Base-by-base conservation (phyloP, 2,888 invertebrate species). In the Digitonthophagus gazella region DNA sequence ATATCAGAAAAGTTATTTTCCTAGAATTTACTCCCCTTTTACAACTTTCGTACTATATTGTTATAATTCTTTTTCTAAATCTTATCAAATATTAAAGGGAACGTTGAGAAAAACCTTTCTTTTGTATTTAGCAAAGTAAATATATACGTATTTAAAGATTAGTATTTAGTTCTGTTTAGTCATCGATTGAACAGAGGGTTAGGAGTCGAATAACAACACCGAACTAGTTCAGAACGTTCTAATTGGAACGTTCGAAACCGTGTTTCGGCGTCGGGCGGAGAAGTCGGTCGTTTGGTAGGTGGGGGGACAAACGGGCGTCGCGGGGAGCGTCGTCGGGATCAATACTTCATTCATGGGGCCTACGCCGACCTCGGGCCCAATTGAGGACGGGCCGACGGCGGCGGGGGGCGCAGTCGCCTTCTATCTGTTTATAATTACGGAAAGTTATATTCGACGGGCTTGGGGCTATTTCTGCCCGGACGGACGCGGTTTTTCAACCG, bases 311-410 rank as follows among this genome's bases (percentile, higher is more conserved):
- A 44, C 11, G 28, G 28, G 55, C 22, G 56, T 72, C 70, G 69
- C 69, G 69, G 65, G 66, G 69, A 72, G 72, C 75, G 72, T 61
- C 61, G 28, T 18, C 61, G 18, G 73, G 77, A 79, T 79, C 79
- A 77, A 79, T 79, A 79, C 78, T 79, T 77, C 79, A 79, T 79
- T 79, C 78, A 79, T 79, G 76, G 28, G 28, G 72, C 75, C 77
- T 76, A 75, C 76, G 74, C 75, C 74, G 68, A 65, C 61, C 69
- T 69, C 72, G 69, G 69, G 64, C 73, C 73, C 73, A 71, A 72
- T 72, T 65, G 18, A 19, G 65, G 14, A 54, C 28, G 11, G 8
- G 64, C 4, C 28, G 16, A 5, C 28, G 14, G 16, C 65, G 15
- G 11, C 4, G 14, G 56, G 19, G 15, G 11, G 15, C 19, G 58